Base-by-base conservation (phyloP, 2,888 invertebrate species). In the Dorcus parallelipipedus region DNA sequence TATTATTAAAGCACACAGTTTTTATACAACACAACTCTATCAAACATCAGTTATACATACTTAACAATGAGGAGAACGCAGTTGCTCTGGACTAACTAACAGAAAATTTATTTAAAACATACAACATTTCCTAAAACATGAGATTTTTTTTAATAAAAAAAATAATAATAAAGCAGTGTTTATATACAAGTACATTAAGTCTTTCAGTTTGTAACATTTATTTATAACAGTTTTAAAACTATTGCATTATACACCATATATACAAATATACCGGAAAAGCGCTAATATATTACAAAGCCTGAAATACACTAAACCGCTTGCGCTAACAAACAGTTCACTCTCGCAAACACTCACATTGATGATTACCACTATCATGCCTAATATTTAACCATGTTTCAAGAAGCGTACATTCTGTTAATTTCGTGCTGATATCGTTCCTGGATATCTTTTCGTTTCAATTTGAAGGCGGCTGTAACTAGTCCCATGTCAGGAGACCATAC, bases 401-500 rank as follows among this genome's bases (percentile, higher is more conserved):
- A 93, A 61, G 91, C 90, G 80, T 97, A 97, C 93, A 97, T 94
- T 69, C 91, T 84, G 77, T 91, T 91, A 73, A 97, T 94, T 80
- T 95, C 94, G 67, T 90, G 87, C 79, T 93, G 89, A 83, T 96
- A 98, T 69, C 89, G 86, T 67, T 94, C 92, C 80, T 97, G 94
- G 70, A 98, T 96, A 78, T 93, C 93, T 84, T 95, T 96, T 73
- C 98, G 85, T 80, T 97, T 97, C 76, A 98, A 84, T 82, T 99
- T 99, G 82, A 97, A 95, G 54, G 98, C 97, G 66, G 97, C 98
- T 38, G 98, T 99, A 8, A 98, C 95, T 49, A 98, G 86, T 56
- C 97, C 97, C 86, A 91, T 93, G 76, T 97, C 97, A 0, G 98
- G 97, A 1, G 96, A 94, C 98, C 98, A 99, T 60, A 92, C 90